These are phyloP conservation scores for Phengaris alcon DNA, from an alignment of 2,888 invertebrate genomes.

Conservation along the genomic window DNA sequence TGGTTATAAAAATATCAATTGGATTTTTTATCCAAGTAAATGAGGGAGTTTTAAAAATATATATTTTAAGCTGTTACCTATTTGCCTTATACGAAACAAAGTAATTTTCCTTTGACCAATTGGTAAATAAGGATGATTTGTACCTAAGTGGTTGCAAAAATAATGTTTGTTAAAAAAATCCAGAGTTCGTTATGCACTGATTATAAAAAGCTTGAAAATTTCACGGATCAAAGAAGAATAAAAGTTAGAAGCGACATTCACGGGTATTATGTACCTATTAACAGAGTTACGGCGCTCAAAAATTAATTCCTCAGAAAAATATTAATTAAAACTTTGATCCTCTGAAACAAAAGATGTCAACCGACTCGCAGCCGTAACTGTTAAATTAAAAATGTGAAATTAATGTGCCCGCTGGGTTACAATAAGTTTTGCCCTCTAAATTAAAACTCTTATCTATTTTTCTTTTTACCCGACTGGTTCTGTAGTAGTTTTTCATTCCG, in stretches of 20 bases:
- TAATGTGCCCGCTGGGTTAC: no score
- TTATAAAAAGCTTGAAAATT: neutral
- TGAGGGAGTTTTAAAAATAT: neutral
- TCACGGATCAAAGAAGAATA: neutral
- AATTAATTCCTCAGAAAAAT: slow-evolving; percentile 1
- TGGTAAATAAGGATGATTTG: no score
- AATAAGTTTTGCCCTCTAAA: no score
- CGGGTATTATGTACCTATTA: neutral
- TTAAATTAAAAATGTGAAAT: neutral
- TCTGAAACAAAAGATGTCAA: neutral
- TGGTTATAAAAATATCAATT: slow-evolving; percentile 13
- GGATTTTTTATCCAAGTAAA: neutral
- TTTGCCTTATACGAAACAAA: neutral
- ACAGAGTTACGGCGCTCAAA: slow-evolving; percentile 1
- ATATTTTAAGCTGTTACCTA: neutral
- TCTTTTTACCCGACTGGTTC: no score
- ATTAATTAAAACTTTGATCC: slow-evolving; percentile 25
- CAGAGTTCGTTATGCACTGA: neutral
- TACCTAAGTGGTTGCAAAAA: no score
- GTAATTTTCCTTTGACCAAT: no score
- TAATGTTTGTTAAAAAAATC: no score
- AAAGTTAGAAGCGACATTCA: neutral
- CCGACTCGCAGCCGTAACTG: neutral
- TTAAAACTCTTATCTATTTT: no score
- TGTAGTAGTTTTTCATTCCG: no score